Evolutionary conservation across 1,140 invertebrate genomes (phyloP), one percentile per base, ranked within the genome.

Genomic region (Stegodyphus dumicola): DNA sequence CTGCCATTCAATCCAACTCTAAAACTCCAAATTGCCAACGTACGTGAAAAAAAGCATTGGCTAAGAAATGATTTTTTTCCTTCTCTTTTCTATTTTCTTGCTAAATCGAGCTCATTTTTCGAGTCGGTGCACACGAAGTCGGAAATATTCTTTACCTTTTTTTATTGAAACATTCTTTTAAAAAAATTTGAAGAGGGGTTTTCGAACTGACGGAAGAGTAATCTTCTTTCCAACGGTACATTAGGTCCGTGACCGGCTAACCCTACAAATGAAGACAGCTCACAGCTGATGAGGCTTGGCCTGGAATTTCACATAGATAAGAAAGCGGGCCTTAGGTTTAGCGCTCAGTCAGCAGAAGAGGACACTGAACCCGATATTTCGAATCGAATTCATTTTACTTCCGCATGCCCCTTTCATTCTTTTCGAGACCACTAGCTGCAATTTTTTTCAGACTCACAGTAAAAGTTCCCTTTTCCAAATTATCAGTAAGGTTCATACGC

Each of bases 31-130:
- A 80, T 60, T 80, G 67, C 77, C 66, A 60, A 60, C 56, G 15
- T 9, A 60, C 9, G 56, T 9, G 15, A 60, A 60, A 10, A 9
- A 9, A 60, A 60, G 56, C 56, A 15, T 60, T 60, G 56, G 56
- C 56, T 60, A 15, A 65, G 10, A 77, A 33, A 52, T 51, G 7
- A 69, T 53, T 18, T 69, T 53, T 9, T 15, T 52, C 49, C 60
- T 77, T 67, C 52, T 66, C 33, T 33, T 18, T 64, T 17, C 48
- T 5, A 66, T 81, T 81, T 81, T 66, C 80, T 83, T 83, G 80
- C 56, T 71, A 83, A 83, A 83, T 83, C 56, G 80, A 83, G 80
- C 80, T 83, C 80, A 83, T 83, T 83, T 83, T 67, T 83, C 80
- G 80, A 83, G 18, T 83, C 80, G 49, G 33, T 83, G 80, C 80